Base-by-base conservation (phyloP, 2,888 invertebrate genomes). In the Schrankia costaestrigalis region DNA sequence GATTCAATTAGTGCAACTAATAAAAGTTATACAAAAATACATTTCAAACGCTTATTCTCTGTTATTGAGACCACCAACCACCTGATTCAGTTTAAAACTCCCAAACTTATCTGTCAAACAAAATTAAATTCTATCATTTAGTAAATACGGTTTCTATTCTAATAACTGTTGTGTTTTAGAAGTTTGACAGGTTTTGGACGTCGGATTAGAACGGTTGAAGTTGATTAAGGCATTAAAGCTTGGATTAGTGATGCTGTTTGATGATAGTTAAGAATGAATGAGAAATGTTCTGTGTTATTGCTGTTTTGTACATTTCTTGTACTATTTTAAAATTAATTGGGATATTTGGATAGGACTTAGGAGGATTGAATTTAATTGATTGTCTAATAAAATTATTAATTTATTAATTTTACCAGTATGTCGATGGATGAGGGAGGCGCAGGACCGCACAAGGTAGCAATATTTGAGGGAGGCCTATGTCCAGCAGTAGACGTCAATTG, bases 111-210 rank as follows among this genome's bases (percentile, higher is more conserved):
- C 35, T 37, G 29, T 41, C 35, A 42, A 2, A 6, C 26, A 12
- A 55, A 46, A 36, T 30, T 31, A 27, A 15, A 36, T 40, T 40
- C 27, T 50, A 30, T 21, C 1, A 0, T 6, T 2, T 3, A 19
- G 9, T 1, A 3, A 2, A 34, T 17, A 56, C 31, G 9, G 19
- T 8, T 28, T 22, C 19, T 41, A 35, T 50, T 57, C 22, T 19
- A 4, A 3, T 35, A 26, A 31, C 38, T 21, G 31, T 22, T 31
- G 12, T 22, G 31, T 31, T 40, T 46, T 41, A 26, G 30, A 55
- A 63, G 48, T 63, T 63, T 56, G 62, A 59, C 56, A 51, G 47
- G 32, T 38, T 25, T 56, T 23, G 28, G 39, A 53, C 35, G 41
- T 37, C 41, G 35, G 52, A 56, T 57, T 53, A 50, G 39, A 43